Conservation (phyloP, 2,888 invertebrate genomes). For the Andrena bucephala region DNA sequence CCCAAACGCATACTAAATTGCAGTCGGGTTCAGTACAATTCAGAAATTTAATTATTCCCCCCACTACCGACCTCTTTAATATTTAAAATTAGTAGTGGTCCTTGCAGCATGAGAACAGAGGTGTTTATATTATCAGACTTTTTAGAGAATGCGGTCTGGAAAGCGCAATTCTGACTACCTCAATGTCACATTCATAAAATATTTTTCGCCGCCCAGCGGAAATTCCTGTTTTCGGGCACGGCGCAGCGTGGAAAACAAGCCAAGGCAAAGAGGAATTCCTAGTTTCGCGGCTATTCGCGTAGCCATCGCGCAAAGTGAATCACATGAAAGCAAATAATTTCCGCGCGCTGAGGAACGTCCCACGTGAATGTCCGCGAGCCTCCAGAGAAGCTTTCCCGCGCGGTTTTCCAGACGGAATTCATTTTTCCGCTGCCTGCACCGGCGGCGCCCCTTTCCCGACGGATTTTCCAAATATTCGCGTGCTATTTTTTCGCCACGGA, state of each 20-base stretch:
- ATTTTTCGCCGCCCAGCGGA: not conserved
- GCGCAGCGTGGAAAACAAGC: not conserved
- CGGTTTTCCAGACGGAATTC: too few species aligned
- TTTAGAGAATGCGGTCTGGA: too few species aligned
- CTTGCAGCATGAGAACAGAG: too few species aligned
- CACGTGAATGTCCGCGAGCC: not conserved
- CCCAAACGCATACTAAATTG: too few species aligned
- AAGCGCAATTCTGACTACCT: too few species aligned
- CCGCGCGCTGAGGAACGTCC: too few species aligned
- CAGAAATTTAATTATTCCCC: too few species aligned
- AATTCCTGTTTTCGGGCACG: not conserved
- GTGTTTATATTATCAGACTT: too few species aligned
- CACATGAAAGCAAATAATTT: slow-evolving; percentile 1
- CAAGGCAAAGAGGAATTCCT: not conserved
- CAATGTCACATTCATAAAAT: not conserved
- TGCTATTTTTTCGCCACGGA: slow-evolving; percentile 5
- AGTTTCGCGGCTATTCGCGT: not conserved
- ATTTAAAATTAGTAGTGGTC: too few species aligned
- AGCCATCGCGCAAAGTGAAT: not conserved
- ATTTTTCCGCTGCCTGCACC: not conserved
- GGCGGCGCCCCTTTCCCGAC: not conserved
- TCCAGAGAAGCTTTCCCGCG: not conserved
- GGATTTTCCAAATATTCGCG: slow-evolving; percentile 6
- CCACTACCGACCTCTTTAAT: too few species aligned
- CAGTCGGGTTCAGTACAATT: too few species aligned